Evolutionary conservation across 2,888 invertebrate genomes (phyloP).

Genomic region (Dinocampus coccinellae): DNA sequence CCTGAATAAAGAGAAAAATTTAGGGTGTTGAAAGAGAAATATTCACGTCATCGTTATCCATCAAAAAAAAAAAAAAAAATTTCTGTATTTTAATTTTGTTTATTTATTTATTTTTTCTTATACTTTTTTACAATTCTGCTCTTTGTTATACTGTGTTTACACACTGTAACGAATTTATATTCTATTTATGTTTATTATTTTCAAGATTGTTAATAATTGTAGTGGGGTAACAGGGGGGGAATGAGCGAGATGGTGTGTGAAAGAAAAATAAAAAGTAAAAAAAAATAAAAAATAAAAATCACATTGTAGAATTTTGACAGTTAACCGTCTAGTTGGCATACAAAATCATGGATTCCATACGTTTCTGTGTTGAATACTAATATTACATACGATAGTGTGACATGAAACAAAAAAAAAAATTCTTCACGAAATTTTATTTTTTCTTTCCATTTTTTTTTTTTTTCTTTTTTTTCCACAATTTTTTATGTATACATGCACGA

Average conservation of each 20-base stretch:
- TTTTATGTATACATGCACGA: not conserved
- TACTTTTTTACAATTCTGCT: not conserved
- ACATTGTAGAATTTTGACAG: slow-evolving; percentile 48
- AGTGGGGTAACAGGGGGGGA: too few relatives aligned
- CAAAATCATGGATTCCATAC: slow-evolving; percentile 48
- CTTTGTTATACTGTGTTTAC: not conserved
- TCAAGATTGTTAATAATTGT: too few relatives aligned
- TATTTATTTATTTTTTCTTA: not conserved
- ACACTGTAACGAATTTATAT: slow-evolving; percentile 1
- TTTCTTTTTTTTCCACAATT: not conserved
- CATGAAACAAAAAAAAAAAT: slow-evolving; percentile 40
- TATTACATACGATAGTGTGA: slow-evolving; percentile 35
- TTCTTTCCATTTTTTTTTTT: not conserved
- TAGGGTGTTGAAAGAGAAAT: not conserved
- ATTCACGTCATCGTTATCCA: not conserved
- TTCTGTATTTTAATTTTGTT: not conserved
- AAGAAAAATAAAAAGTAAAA: slow-evolving; percentile 46
- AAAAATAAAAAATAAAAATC: slow-evolving; percentile 45
- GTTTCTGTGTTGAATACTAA: slow-evolving; percentile 57
- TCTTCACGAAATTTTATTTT: slow-evolving; percentile 24
- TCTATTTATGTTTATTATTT: not conserved
- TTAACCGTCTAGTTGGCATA: slow-evolving; percentile 52
- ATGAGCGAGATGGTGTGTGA: too few relatives aligned
- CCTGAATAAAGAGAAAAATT: not conserved
- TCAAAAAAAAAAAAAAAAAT: too few relatives aligned